Percentiles rank a stretch among this genome's conserved stretches.
phyloP scores from a whole-genome alignment of 30 jellyfish, hydroid and myxozoan genomes.

The Calvadosia cruxmelitensis region DNA sequence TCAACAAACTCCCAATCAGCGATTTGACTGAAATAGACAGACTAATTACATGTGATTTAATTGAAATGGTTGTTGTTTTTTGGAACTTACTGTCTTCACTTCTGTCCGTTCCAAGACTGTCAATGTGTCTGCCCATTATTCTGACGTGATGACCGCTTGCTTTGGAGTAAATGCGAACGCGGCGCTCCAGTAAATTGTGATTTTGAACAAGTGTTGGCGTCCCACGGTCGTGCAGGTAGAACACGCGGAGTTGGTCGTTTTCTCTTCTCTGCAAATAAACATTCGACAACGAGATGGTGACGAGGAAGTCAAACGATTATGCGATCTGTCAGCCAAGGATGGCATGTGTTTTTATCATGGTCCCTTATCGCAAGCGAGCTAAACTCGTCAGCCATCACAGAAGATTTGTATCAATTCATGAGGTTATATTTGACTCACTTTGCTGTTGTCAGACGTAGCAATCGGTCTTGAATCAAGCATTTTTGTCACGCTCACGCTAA shows the following conservation, averaged over 20 bases:
- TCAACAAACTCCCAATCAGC: no score
- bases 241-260: background rate
- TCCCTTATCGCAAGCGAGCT: no score
- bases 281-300: no score
- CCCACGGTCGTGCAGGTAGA: background rate
- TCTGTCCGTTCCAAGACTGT: slow-evolving; percentile 41
- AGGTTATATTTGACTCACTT: background rate
- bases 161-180: slow-evolving; percentile 48
- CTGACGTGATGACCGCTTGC: slow-evolving; percentile 59
- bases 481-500: background rate
- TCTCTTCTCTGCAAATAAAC: background rate
- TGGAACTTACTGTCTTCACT: slow-evolving; percentile 43
- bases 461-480: background rate
- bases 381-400: no score
- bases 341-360: no score
- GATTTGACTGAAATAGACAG: no score
- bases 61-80: no score
- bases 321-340: no score
- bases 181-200: slow-evolving; percentile 13
- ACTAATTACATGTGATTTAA: no score
- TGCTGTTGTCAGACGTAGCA: background rate
- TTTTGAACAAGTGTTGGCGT: background rate
- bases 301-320: no score
- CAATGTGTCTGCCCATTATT: slow-evolving; percentile 42
- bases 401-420: background rate